Evolutionary conservation across 2,113 vertebrate species (phyloP).

Genomic region (Psilopogon haemacephalus): DNA sequence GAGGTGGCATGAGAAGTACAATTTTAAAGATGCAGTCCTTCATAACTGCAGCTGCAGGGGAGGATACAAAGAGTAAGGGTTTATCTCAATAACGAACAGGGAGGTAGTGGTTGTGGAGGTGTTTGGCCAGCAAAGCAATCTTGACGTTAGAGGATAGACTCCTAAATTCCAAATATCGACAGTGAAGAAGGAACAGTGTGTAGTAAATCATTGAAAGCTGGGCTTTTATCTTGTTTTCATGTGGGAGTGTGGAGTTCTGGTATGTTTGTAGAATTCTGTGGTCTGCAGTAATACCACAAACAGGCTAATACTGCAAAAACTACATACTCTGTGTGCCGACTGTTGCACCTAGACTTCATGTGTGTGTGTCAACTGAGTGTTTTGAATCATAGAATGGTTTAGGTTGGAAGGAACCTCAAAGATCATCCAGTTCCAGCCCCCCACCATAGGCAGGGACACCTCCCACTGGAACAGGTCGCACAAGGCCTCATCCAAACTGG

Average conservation of each 20-base stretch:
- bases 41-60: not conserved
- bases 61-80: not conserved
- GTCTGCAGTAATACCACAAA: not conserved
- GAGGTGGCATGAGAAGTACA: not conserved
- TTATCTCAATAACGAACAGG: accelerated
- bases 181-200: not conserved
- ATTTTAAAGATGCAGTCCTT: not conserved
- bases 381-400: no score
- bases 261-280: not conserved
- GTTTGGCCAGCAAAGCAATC: not conserved
- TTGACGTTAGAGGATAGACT: not conserved
- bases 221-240: not conserved
- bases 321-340: not conserved
- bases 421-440: no score
- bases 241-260: not conserved
- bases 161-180: not conserved
- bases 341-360: not conserved
- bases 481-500: no score
- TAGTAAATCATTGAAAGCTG: not conserved
- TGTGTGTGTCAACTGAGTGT: no score
- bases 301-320: not conserved
- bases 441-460: no score
- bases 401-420: no score
- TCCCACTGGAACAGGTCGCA: no score
- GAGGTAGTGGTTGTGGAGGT: not conserved